Base-by-base conservation (phyloP, 2,888 invertebrate species). In the Physocephala rufipes region DNA sequence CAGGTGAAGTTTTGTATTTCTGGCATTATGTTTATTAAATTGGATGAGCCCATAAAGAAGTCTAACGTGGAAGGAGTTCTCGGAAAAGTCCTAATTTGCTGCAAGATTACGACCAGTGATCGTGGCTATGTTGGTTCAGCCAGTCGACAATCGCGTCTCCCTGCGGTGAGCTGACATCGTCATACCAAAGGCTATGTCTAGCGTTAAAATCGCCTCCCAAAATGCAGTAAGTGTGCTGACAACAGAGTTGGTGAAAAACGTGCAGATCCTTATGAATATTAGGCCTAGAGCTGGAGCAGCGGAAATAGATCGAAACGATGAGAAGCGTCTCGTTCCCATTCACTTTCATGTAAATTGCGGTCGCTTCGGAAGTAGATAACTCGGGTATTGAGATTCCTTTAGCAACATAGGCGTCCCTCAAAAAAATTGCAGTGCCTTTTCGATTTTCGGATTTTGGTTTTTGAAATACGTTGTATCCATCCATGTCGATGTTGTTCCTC, bases 401-500 rank as follows among this genome's bases (percentile, higher is more conserved):
- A 19, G 12, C 7, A n/a, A 5, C 7, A 5, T n/a, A 53, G 7
- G 7, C 15, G 19, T 53, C 19, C n/a, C 19, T 53, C 12, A n/a
- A 5, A 16, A 53, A 5, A 53, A 53, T 53, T 7, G 12, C 53
- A 12, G 53, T 53, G 53, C 53, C 53, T 53, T 19, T 7, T 5
- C n/a, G n/a, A n/a, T n/a, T n/a, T n/a, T n/a, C n/a, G n/a, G n/a
- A n/a, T n/a, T 53, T 53, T 53, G n/a, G n/a, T 5, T 16, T 53
- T 53, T 53, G 53, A n/a, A 53, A 53, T 5, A 53, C 15, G 53
- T 53, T 53, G 53, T 53, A 53, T n/a, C 53, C 53, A 12, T 53
- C 12, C 53, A 13, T 16, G 19, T 9, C 15, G 53, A 53, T 7
- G 9, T 16, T 7, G n/a, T 53, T 53, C 53, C n/a, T 53, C 7